Evolutionary conservation across 2,113 vertebrate genomes (phyloP).

Genomic region (Stercorarius parasiticus): DNA sequence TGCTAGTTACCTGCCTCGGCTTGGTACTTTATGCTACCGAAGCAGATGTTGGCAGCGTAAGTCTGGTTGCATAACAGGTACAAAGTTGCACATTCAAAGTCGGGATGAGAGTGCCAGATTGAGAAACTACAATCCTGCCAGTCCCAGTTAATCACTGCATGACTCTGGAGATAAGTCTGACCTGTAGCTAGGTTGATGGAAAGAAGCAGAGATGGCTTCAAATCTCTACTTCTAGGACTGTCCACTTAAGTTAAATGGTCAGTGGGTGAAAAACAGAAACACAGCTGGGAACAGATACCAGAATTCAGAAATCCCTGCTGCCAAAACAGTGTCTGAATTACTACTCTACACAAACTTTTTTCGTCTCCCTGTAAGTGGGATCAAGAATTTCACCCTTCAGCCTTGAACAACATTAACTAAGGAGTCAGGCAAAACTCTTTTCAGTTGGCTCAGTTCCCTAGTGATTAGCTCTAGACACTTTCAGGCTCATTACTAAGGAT

Average conservation of each 20-base stretch:
- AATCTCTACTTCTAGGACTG: neutral
- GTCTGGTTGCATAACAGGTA: neutral
- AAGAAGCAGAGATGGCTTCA: neutral
- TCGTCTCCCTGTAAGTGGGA: neutral
- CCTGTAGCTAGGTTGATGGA: neutral
- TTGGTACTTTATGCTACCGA: neutral
- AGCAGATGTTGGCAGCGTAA: neutral
- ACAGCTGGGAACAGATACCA: neutral
- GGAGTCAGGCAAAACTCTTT: neutral
- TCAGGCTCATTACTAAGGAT: neutral
- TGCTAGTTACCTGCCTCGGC: neutral
- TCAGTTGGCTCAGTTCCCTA: neutral
- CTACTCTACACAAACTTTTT: neutral
- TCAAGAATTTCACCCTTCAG: neutral
- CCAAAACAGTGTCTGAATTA: neutral
- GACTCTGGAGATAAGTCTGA: neutral
- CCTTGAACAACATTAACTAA: neutral
- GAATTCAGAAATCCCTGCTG: neutral
- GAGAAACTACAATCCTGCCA: neutral
- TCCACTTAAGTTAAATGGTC: neutral
- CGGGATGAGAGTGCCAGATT: neutral
- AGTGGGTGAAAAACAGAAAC: neutral
- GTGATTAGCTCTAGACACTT: neutral
- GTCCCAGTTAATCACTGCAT: neutral
- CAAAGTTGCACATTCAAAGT: neutral